These are phyloP conservation scores for Polylopha cassiicola DNA, from an alignment of 2,888 invertebrate species.

Conservation along the genomic window DNA sequence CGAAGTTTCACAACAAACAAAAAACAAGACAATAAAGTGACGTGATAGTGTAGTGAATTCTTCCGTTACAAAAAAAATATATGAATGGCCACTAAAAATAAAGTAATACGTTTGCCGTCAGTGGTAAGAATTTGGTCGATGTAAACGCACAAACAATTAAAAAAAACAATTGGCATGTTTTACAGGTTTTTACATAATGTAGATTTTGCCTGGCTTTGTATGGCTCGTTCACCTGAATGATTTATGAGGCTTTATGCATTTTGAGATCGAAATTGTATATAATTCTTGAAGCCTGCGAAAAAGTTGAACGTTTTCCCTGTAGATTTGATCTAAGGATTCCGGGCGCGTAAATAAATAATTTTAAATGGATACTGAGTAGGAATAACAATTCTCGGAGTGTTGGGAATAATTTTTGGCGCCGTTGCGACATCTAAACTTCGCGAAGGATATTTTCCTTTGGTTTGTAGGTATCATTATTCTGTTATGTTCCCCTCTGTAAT, in stretches of 20 bases:
- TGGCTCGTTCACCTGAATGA: constrained; percentile 18
- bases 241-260: constrained; percentile 17
- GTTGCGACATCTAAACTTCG: constrained; percentile 5
- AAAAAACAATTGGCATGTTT: constrained; percentile 65
- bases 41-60: constrained; percentile 27
- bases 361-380: constrained; percentile 11
- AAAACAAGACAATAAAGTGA: constrained; percentile 15
- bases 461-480: too few relatives aligned
- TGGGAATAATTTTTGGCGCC: constrained; percentile 6
- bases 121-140: constrained; percentile 54
- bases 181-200: constrained; percentile 67
- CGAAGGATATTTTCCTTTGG: constrained; percentile 7
- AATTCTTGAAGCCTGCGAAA: too few relatives aligned
- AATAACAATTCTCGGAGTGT: constrained; percentile 3
- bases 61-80: constrained; percentile 20
- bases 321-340: constrained; percentile 7
- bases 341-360: constrained; percentile 9
- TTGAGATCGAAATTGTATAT: too few relatives aligned
- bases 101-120: constrained; percentile 70
- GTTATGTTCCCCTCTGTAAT: too few relatives aligned
- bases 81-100: constrained; percentile 66
- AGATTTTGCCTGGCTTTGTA: constrained; percentile 44
- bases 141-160: constrained; percentile 16
- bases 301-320: constrained; percentile 6
- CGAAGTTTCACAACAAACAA: constrained; percentile 24